Evolutionary conservation across 2,888 invertebrate species (phyloP).

Genomic region (Mimachlamys varia): DNA sequence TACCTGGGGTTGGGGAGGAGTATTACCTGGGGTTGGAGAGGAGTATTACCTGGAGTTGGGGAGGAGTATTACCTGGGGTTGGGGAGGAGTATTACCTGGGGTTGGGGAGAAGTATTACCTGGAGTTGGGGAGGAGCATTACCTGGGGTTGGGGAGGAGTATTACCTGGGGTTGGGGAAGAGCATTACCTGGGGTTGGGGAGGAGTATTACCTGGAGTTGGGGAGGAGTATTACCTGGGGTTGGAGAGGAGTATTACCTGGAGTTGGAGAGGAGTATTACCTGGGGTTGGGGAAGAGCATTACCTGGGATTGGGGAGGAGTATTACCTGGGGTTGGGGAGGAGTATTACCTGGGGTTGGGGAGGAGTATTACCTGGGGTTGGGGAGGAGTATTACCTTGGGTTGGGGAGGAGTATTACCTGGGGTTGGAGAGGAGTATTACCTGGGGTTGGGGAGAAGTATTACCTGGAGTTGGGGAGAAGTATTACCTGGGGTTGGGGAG

Average conservation of each 20-base stretch:
- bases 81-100: slow-evolving; percentile 54
- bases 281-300: too few species aligned
- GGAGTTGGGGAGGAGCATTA: neutral
- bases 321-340: slow-evolving; percentile 62
- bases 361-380: slow-evolving; percentile 56
- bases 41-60: too few species aligned
- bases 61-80: slow-evolving; percentile 55
- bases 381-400: too few species aligned
- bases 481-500: too few species aligned
- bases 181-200: too few species aligned
- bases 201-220: slow-evolving; percentile 55
- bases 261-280: slow-evolving; percentile 44
- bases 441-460: neutral
- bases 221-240: slow-evolving; percentile 56
- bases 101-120: too few species aligned
- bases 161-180: slow-evolving; percentile 63
- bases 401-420: slow-evolving; percentile 51
- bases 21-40: slow-evolving; percentile 61
- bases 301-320: neutral
- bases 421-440: too few species aligned
- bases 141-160: slow-evolving; percentile 56
- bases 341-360: too few species aligned
- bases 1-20: neutral
- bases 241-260: too few species aligned
- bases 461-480: slow-evolving; percentile 64